Evolutionary conservation across 2,888 invertebrate genomes (phyloP), one percentile per base, ranked within the genome.

Genomic region (Dorcus parallelipipedus): DNA sequence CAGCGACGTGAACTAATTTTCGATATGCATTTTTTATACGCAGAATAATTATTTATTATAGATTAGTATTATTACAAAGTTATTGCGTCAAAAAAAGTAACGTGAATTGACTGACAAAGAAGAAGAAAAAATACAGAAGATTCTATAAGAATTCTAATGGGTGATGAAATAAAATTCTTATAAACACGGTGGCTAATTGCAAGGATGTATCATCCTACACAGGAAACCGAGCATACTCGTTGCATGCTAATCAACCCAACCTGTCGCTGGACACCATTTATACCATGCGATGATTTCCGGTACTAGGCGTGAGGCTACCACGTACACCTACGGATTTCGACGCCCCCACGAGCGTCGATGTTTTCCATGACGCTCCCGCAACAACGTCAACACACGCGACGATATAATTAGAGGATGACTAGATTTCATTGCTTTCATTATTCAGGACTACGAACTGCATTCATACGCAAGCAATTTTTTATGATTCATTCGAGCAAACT

Each of bases 241-340:
- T 58, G 64, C 56, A 64, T 64, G 42, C 49, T 62, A 53, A 64
- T 60, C 56, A 60, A 52, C 59, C 62, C 62, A 60, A 58, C 62
- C 62, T 62, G 58, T 38, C 54, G 50, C 50, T 33, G 49, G 53
- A 63, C 50, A 59, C 64, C 67, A 60, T 66, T 64, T 64, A 58
- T 57, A 64, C 17, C 65, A 33, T 62, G 61, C 59, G 61, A 51
- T 53, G 53, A 65, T 66, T 65, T 67, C 67, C 67, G 62, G 59
- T 58, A 51, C 49, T 40, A 59, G 54, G 57, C 64, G 59, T 65
- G 61, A 53, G 51, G 53, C 52, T 56, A 52, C 52, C 49, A 41
- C 47, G 39, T 55, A 59, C 59, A 9, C 59, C 47, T 50, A 56
- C 45, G 14, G 14, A 14, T 20, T 8, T 20, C 45, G 59, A 61